These are phyloP conservation scores for Parelbella ahira DNA, from an alignment of 2,888 invertebrate species.

Conservation along the genomic window DNA sequence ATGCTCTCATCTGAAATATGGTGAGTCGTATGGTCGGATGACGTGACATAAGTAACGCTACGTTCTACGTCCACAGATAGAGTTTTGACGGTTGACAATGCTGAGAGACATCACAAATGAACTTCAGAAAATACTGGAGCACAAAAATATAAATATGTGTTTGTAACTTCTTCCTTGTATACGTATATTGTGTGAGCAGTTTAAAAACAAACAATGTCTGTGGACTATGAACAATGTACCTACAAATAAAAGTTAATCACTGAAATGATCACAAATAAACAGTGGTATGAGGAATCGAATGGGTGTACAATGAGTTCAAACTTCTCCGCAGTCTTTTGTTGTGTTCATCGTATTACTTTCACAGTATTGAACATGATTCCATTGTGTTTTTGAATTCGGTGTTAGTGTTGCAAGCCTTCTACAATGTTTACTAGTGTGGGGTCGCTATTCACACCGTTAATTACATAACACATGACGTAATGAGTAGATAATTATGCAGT, in stretches of 20 bases:
- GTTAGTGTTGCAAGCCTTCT: constrained; percentile 71
- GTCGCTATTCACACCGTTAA: constrained; percentile 52
- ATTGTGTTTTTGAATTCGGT: constrained; percentile 47
- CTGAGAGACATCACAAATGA: no score
- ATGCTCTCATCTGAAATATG: constrained; percentile 86
- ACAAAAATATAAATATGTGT: no score
- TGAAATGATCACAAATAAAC: constrained; percentile 32
- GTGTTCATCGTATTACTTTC: constrained; percentile 28
- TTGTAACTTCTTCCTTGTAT: no score
- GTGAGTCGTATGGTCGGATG: constrained; percentile 72
- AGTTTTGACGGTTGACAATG: constrained; percentile 25
- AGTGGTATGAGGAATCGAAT: constrained; percentile 37
- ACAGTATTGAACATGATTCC: constrained; percentile 40
- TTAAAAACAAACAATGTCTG: constrained; percentile 26
- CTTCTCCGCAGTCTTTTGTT: constrained; percentile 28
- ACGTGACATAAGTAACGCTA: constrained; percentile 54
- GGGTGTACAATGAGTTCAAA: constrained; percentile 42
- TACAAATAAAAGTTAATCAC: constrained; percentile 29
- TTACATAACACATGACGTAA: constrained; percentile 39
- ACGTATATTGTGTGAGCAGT: no score
- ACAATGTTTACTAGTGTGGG: constrained; percentile 55
- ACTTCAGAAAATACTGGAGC: no score
- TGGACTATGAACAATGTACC: constrained; percentile 32
- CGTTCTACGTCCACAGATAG: constrained; percentile 58
- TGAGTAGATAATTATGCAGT: constrained; percentile 38